A percentile compares a stretch with the other conserved stretches of the same genome.
Conservation (phyloP, 2,797 vertebrate genomes). For the Knipowitschia caucasica region DNA sequence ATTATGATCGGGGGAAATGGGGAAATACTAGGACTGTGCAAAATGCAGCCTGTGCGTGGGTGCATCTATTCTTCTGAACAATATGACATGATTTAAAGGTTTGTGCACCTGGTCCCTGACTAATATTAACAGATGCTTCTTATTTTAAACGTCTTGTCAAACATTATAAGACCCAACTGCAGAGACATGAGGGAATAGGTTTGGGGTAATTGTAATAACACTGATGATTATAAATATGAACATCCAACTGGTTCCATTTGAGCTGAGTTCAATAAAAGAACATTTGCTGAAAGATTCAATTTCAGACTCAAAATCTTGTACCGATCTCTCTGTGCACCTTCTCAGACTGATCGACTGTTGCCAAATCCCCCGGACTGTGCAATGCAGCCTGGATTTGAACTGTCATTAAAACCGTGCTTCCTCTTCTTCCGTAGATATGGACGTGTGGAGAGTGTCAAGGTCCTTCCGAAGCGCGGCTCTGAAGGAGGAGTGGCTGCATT, state of each 20-base stretch:
- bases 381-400: neutral
- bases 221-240: no score
- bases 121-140: no score
- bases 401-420: neutral
- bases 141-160: neutral
- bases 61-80: neutral
- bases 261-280: neutral
- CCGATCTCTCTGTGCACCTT: neutral
- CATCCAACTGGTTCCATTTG: no score
- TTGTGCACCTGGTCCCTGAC: no score
- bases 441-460: slow-evolving; percentile 99
- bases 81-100: neutral
- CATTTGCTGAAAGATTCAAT: neutral
- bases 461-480: slow-evolving; percentile 96
- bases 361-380: no score
- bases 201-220: neutral
- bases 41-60: neutral
- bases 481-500: slow-evolving; percentile 98
- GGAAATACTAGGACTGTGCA: neutral
- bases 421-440: slow-evolving; percentile 84
- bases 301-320: neutral
- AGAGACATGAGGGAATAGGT: neutral
- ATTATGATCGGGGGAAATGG: neutral
- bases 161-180: neutral
- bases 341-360: neutral